phyloP scores from a whole-genome alignment of 2,797 vertebrate species.

The Gorsachius magnificus region DNA sequence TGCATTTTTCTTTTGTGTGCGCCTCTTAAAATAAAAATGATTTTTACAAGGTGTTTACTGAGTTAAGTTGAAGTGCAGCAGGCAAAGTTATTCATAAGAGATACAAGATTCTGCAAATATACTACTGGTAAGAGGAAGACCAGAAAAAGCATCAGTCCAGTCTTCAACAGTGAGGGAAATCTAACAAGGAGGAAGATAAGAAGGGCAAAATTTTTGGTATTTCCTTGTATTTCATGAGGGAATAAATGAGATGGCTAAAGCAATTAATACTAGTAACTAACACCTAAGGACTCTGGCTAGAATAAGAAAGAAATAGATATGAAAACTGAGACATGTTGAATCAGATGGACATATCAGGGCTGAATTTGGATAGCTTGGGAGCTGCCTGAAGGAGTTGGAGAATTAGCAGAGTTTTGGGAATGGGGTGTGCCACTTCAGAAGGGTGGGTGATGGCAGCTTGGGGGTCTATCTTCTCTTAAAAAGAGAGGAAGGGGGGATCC shows the following conservation, averaged over 20 bases:
- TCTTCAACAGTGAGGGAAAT: not conserved
- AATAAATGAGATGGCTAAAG: not conserved
- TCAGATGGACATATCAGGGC: not conserved
- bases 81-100: constrained; percentile 22
- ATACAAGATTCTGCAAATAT: not conserved
- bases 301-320: not conserved
- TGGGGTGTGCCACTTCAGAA: not conserved
- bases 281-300: not conserved
- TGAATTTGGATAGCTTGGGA: not conserved
- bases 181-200: not conserved
- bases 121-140: not conserved
- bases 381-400: not conserved
- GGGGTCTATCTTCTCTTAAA: not conserved
- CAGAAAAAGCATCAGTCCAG: not conserved
- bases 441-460: not conserved
- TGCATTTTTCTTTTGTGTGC: constrained; percentile 22
- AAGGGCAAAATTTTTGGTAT: not conserved
- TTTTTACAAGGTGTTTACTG: constrained; percentile 37
- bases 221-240: not conserved
- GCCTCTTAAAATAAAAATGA: constrained; percentile 48
- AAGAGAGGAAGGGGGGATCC: not conserved
- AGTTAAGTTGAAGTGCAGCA: not conserved
- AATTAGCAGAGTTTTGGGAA: not conserved
- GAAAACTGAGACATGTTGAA: not conserved
- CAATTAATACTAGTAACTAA: not conserved